Evolutionary conservation across 2,797 vertebrate genomes (phyloP), one percentile per base, ranked within the genome.

Genomic region (Gymnopithys bicolor): DNA sequence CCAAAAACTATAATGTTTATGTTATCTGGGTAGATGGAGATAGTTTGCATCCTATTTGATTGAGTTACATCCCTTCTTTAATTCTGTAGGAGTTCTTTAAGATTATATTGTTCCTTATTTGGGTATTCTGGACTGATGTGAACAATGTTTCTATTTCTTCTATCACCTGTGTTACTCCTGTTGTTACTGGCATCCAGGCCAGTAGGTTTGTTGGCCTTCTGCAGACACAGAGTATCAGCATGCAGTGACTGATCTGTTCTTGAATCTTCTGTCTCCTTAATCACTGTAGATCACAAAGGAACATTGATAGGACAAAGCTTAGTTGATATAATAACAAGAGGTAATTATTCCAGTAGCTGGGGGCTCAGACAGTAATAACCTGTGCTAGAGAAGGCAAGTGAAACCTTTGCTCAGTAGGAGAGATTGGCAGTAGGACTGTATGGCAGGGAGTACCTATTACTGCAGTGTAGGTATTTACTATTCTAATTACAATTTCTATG

Each of bases 181-280:
- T 51, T 66, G 28, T 53, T 69, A 13, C 19, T 80, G 46, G 9
- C 4, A 9, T 82, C 14, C n/a, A 53, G 41, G 28, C 46, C 33
- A 19, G 75, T 46, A 89, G 78, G 64, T 96, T 95, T 97, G 55
- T 95, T 96, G 73, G 75, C 90, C 64, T 93, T 94, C 76, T 90
- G 92, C 82, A 92, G 82, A 92, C 67, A 66, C 27, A 56, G 87
- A 73, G 62, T 94, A 75, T 95, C 71, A 85, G 52, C 73, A 81
- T 71, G 87, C 23, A 49, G 32, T 46, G 49, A 51, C 33, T 53
- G 32, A 19, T 35, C 24, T 49, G 32, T 59, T 69, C 69, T 75
- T 60, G 41, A 88, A 68, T 45, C 56, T 69, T 73, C 35, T 51
- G 0, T 30, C 68, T 93, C 51, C 77, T 96, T 96, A 94, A 93